These are phyloP conservation scores for Nycteola revayana DNA, from an alignment of 2,888 invertebrate genomes.

Conservation along the genomic window DNA sequence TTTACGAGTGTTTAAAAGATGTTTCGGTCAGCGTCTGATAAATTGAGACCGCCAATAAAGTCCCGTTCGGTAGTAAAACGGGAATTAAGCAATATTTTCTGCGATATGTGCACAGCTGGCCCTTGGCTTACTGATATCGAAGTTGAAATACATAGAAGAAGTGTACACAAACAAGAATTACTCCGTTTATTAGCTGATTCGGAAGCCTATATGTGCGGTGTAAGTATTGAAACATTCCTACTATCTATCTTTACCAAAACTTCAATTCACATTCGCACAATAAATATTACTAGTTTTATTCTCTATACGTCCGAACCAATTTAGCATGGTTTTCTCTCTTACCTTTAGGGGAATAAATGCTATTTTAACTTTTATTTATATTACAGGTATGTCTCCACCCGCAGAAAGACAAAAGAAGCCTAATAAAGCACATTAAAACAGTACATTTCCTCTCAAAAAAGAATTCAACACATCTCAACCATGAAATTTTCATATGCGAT, in stretches of 20 bases:
- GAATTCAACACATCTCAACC: constrained; percentile 38
- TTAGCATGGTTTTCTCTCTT: too few species aligned
- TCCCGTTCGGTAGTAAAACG: background rate
- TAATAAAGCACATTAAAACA: constrained; percentile 44
- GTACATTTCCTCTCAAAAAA: constrained; percentile 48
- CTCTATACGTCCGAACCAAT: too few species aligned
- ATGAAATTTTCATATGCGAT: constrained; percentile 54
- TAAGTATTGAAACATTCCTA: constrained; percentile 11
- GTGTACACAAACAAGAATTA: constrained; percentile 25
- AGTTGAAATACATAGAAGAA: constrained; percentile 46
- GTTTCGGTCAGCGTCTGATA: constrained; percentile 22
- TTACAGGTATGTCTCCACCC: constrained; percentile 47
- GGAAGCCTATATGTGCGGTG: constrained; percentile 18
- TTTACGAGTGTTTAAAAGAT: too few species aligned
- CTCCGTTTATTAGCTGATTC: constrained; percentile 8
- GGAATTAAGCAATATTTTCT: constrained; percentile 14
- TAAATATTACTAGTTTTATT: too few species aligned
- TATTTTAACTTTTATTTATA: too few species aligned
- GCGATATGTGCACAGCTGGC: constrained; percentile 37
- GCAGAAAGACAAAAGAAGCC: constrained; percentile 4
- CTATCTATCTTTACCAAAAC: too few species aligned
- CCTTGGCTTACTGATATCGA: constrained; percentile 51
- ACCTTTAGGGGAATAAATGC: too few species aligned
- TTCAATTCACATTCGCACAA: too few species aligned
- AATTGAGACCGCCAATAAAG: background rate